Evolutionary conservation across 2,888 invertebrate genomes (phyloP), one percentile per base, ranked within the genome.

Genomic region (Trichogramma evanescens): DNA sequence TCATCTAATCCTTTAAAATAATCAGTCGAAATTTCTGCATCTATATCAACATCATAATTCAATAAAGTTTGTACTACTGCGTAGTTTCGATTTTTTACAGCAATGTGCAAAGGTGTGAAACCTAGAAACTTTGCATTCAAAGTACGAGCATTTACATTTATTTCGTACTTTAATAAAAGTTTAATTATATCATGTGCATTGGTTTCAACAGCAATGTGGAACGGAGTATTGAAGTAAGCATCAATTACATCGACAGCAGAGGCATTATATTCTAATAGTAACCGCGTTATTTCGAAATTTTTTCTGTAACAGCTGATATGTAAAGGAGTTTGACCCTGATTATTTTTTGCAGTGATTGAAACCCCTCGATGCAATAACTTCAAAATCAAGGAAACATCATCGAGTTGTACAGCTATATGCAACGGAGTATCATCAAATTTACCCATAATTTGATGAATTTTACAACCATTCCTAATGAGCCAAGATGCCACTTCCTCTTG

Each of bases 161-260:
- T 43, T 43, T 53, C 49, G 5, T 43, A 9, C 9, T 10, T 53
- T 8, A 58, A 10, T 7, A 58, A 13, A 39, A 53, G n/a, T 43
- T 58, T 3, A 39, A 58, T 7, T 6, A 10, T 49, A 39, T 58
- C 48, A 43, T 53, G 43, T 13, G 48, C 52, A 43, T 53, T 49
- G 7, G 42, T 53, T 39, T 48, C 53, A 6, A 54, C 55, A n/a
- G 61, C 61, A 46, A 62, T 13, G 45, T 62, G 62, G 5, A 62
- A 39, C 38, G 62, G 53, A 39, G 59, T 59, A 43, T 6, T 50
- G 8, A 43, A 46, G 6, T 5, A 8, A 54, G 4, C 8, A 59
- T 59, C 51, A 13, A 46, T 9, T 42, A 51, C n/a, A 43, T 56
- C 48, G 2, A 45, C n/a, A n/a, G 38, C 50, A 50, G 43, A 41